Evolutionary conservation across 2,797 vertebrate species (phyloP).

Genomic region (Danio jaintianensis): DNA sequence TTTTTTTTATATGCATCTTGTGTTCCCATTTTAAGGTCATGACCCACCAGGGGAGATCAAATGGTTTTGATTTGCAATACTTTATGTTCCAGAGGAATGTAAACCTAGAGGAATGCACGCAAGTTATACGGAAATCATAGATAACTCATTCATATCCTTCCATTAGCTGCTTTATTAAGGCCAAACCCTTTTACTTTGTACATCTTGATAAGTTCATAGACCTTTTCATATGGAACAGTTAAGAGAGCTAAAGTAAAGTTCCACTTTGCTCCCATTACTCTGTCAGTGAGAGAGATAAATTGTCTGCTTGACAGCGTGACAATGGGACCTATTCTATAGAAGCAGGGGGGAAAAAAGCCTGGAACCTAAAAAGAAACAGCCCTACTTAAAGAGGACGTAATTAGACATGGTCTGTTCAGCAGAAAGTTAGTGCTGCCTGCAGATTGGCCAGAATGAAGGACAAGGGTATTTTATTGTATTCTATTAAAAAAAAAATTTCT

Average conservation of each 20-base stretch:
- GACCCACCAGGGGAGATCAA: not conserved
- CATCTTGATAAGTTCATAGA: constrained; percentile 18
- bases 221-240: constrained; percentile 24
- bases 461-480: too few relatives aligned
- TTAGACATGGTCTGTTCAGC: constrained; percentile 49
- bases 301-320: constrained; percentile 39
- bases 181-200: constrained; percentile 26
- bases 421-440: constrained; percentile 43
- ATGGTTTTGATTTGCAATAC: constrained; percentile 51
- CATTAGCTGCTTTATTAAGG: constrained; percentile 49
- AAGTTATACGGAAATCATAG: constrained; percentile 48
- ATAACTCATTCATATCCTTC: constrained; percentile 40
- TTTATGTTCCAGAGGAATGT: constrained; percentile 26
- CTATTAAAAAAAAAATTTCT: too few relatives aligned
- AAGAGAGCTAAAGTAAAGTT: constrained; percentile 12
- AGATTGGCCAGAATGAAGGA: constrained; percentile 24
- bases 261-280: not conserved
- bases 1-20: not conserved
- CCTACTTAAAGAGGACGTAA: constrained; percentile 45
- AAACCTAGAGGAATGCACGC: constrained; percentile 55
- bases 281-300: constrained; percentile 21
- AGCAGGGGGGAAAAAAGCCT: not conserved
- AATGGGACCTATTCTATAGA: constrained; percentile 43
- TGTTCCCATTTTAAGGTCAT: not conserved
- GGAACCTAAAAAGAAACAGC: constrained; percentile 20